A percentile compares a stretch with the other conserved stretches of the same genome.
Conservation (phyloP, 2,113 vertebrate species). For the Sapajus apella region DNA sequence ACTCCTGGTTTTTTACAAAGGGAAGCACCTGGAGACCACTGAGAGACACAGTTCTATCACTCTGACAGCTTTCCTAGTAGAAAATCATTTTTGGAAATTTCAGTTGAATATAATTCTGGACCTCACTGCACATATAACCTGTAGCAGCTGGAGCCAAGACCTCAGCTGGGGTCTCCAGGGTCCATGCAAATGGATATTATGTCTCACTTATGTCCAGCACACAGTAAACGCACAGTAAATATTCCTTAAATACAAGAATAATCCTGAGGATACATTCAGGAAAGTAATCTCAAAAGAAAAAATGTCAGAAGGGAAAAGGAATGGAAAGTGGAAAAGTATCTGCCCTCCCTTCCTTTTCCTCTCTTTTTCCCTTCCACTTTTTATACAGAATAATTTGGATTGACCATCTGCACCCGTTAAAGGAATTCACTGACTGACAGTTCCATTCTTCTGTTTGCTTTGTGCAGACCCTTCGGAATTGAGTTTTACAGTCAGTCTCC, state of each 20-base stretch:
- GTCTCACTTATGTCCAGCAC: neutral
- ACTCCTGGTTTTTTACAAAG: neutral
- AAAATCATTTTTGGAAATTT: neutral
- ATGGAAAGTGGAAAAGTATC: neutral
- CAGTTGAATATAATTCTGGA: neutral
- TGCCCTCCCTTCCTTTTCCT: neutral
- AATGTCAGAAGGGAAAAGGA: neutral
- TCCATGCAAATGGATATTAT: neutral
- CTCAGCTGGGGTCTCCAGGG: neutral
- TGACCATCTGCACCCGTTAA: neutral
- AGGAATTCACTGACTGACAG: neutral
- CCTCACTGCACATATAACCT: neutral
- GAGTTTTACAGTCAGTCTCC: neutral
- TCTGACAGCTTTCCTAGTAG: neutral
- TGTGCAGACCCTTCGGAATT: neutral
- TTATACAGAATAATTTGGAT: neutral
- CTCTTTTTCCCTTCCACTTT: neutral
- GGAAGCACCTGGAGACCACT: neutral
- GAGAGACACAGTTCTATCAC: neutral
- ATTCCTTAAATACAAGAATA: neutral
- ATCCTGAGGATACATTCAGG: neutral
- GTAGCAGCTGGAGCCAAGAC: neutral
- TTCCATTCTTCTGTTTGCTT: neutral
- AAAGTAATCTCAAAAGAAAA: slow-evolving; percentile 18
- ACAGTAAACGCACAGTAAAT: neutral